Conservation (phyloP, 1,140 invertebrate species). For the Aphelenchoides fujianensis region DNA sequence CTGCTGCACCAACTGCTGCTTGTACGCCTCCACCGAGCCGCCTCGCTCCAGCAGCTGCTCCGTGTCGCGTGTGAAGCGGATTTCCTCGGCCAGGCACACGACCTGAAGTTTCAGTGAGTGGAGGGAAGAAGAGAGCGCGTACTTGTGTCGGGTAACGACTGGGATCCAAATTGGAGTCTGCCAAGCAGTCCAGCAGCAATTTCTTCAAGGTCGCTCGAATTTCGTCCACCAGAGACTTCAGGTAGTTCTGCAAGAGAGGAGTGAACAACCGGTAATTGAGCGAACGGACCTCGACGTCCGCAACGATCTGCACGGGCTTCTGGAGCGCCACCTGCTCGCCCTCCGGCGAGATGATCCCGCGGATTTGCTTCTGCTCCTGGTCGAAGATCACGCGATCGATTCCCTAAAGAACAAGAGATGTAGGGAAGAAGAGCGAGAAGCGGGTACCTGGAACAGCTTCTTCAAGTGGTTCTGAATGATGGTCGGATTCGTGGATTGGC, state of each 20-base stretch:
- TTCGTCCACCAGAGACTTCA: slow-evolving; percentile 75
- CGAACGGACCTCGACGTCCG: slow-evolving; percentile 73
- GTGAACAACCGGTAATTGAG: slow-evolving; percentile 2
- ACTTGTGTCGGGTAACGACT: slow-evolving; percentile 76
- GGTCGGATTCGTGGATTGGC: slow-evolving; percentile 87
- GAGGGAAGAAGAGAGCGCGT: not conserved
- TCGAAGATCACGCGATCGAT: slow-evolving; percentile 75
- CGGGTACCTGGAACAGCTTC: slow-evolving; percentile 95
- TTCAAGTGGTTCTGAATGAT: slow-evolving; percentile 98
- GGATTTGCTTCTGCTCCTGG: slow-evolving; percentile 69
- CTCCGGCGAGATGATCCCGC: slow-evolving; percentile 76
- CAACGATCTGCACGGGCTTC: slow-evolving; percentile 73
- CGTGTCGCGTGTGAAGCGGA: slow-evolving; percentile 77
- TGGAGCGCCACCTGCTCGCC: slow-evolving; percentile 78
- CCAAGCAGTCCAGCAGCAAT: slow-evolving; percentile 72
- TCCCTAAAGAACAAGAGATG: slow-evolving; percentile 76
- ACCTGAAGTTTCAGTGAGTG: slow-evolving; percentile 67
- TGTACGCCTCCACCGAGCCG: slow-evolving; percentile 68
- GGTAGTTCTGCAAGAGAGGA: slow-evolving; percentile 71
- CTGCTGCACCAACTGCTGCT: slow-evolving; percentile 66
- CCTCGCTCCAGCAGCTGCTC: slow-evolving; percentile 74
- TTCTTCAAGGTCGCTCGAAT: slow-evolving; percentile 75
- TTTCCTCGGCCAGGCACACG: slow-evolving; percentile 70
- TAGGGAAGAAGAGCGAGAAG: not conserved
- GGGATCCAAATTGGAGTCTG: slow-evolving; percentile 70